phyloP scores from a whole-genome alignment of 2,797 vertebrate species.

The Tokudaia muenninki region DNA sequence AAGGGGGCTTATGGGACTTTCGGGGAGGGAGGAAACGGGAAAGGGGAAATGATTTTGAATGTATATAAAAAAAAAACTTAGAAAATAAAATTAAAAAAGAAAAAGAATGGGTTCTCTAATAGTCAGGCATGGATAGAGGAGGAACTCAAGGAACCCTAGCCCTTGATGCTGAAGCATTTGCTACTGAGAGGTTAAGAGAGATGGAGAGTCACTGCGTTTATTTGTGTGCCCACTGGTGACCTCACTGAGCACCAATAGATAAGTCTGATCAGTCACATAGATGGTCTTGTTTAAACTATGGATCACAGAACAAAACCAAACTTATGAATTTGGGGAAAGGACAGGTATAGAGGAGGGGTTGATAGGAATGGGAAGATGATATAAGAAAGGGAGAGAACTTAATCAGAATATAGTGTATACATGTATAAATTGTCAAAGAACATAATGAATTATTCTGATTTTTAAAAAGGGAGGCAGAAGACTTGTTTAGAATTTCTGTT shows the following conservation, averaged over 20 bases:
- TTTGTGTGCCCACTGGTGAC: not conserved
- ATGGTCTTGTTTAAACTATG: not conserved
- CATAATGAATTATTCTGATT: not conserved
- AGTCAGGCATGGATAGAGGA: too few species aligned
- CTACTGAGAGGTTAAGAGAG: not conserved
- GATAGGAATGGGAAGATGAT: not conserved
- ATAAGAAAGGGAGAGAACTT: too few species aligned
- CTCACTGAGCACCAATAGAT: not conserved
- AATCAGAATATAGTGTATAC: not conserved
- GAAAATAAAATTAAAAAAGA: too few species aligned
- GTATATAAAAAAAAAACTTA: too few species aligned
- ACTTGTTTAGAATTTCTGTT: not conserved
- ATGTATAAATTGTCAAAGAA: not conserved
- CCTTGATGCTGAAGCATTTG: not conserved
- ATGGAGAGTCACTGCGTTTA: not conserved
- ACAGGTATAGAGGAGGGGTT: not conserved
- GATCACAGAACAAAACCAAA: not conserved
- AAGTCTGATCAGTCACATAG: not conserved
- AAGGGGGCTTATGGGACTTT: too few species aligned
- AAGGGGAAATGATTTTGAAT: too few species aligned
- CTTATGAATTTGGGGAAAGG: not conserved
- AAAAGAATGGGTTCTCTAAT: not conserved
- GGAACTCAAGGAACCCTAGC: not conserved
- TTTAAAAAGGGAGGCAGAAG: not conserved
- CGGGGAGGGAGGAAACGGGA: too few species aligned